A percentile compares a stretch with the other conserved stretches of the same genome.
phyloP scores from a whole-genome alignment of 2,797 vertebrate species.

The Manis javanica region DNA sequence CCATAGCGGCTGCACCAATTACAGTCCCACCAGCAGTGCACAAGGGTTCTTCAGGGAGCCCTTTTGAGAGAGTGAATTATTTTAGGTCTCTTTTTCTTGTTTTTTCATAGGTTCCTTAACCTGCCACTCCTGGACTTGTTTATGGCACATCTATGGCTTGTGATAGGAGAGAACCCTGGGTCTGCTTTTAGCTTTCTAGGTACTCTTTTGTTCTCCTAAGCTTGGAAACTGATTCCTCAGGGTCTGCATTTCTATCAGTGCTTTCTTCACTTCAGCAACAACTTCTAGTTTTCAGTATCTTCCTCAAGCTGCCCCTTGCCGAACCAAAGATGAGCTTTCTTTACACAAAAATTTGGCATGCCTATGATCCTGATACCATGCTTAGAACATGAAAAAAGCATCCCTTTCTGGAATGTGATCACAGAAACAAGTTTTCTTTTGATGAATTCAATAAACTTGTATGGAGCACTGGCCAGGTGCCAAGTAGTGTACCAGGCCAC shows the following conservation, averaged over 20 bases:
- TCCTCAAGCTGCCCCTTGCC: not conserved
- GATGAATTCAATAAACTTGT: not conserved
- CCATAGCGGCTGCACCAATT: not conserved
- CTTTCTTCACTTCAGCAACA: not conserved
- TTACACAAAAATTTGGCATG: not conserved
- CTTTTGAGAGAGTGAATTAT: not conserved
- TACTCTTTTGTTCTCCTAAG: not conserved
- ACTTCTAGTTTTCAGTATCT: not conserved
- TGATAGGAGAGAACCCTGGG: not conserved
- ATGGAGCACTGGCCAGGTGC: not conserved
- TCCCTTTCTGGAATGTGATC: not conserved
- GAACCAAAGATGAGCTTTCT: not conserved
- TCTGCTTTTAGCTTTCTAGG: not conserved
- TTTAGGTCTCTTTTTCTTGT: slow-evolving; percentile 14
- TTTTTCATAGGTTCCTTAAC: not conserved
- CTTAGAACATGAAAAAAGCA: not conserved
- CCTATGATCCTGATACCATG: not conserved
- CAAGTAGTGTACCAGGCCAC: not conserved
- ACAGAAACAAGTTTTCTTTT: not conserved
- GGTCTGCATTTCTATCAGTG: not conserved
- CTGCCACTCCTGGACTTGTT: not conserved
- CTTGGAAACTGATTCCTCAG: not conserved
- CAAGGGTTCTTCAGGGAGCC: not conserved
- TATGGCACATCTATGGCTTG: not conserved
- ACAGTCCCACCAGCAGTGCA: not conserved